Percentiles rank a stretch among this genome's conserved stretches.
Conservation (phyloP, 2,797 vertebrate genomes). For the Anguilla pacifica region DNA sequence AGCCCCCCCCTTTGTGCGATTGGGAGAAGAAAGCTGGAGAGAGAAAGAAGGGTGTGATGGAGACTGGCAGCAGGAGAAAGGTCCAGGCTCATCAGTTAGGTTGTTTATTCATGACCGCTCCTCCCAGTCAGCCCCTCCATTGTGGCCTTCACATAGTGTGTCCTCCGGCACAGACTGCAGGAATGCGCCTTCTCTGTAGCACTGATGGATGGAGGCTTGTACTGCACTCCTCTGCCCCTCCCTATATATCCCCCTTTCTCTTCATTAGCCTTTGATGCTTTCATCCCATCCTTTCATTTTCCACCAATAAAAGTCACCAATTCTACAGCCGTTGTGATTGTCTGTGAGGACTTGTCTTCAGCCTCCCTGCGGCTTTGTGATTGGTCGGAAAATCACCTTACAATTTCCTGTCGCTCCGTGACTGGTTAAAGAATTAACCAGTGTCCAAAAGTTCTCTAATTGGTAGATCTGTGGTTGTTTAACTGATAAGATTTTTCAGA, state of each 20-base stretch:
- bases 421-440: conserved; percentile 42
- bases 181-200: conserved; percentile 77
- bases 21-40: conserved; percentile 31
- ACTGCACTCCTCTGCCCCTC: conserved; percentile 80
- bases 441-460: conserved; percentile 42
- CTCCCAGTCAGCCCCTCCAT: conserved; percentile 71
- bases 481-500: conserved; percentile 56
- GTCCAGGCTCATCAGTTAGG: conserved; percentile 62
- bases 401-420: conserved; percentile 44
- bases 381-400: conserved; percentile 41
- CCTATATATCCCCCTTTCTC: conserved; percentile 81
- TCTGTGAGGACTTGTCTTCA: conserved; percentile 7
- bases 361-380: conserved; percentile 47
- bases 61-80: conserved; percentile 39
- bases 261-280: conserved; percentile 75
- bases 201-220: conserved; percentile 85
- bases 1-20: conserved; percentile 45
- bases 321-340: conserved; percentile 72
- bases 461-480: conserved; percentile 62
- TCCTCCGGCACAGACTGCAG: conserved; percentile 75
- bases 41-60: conserved; percentile 44
- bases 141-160: conserved; percentile 81
- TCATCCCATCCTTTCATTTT: conserved; percentile 75
- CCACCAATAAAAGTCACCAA: conserved; percentile 82
- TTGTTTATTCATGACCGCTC: conserved; percentile 74